These are phyloP conservation scores for Ctenochaetus hawaiiensis DNA, from an alignment of 2,797 vertebrate genomes.

Conservation along the genomic window DNA sequence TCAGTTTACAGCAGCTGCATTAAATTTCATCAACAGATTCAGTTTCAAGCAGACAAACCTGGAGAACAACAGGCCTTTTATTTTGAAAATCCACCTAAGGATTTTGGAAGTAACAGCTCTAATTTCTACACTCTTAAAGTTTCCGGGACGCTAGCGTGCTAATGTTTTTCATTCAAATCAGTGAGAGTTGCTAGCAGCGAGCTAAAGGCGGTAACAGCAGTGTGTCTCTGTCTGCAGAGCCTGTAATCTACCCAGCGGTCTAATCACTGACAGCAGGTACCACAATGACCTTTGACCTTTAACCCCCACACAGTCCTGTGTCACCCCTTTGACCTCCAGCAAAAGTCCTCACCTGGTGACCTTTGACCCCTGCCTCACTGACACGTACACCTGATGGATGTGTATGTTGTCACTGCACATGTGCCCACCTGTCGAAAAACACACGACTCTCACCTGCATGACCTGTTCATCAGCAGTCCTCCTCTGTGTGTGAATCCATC, in stretches of 20 bases:
- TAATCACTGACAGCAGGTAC: constrained; percentile 88
- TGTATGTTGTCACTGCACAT: constrained; percentile 41
- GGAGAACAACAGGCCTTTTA: too few species aligned
- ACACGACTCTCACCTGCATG: constrained; percentile 59
- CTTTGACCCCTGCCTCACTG: constrained; percentile 52
- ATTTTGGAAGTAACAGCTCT: too few species aligned
- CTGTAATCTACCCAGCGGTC: constrained; percentile 83
- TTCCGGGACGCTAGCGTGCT: constrained; percentile 4
- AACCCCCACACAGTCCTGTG: constrained; percentile 37
- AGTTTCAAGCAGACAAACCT: too few species aligned
- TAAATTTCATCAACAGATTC: too few species aligned
- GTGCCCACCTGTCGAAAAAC: constrained; percentile 14
- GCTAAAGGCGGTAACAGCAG: constrained; percentile 62
- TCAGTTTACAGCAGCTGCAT: too few species aligned
- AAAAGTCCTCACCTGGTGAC: constrained; percentile 69
- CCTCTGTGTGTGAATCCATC: constrained; percentile 11
- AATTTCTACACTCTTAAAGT: not conserved
- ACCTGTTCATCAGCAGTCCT: constrained; percentile 37
- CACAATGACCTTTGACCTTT: constrained; percentile 60
- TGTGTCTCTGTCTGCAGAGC: constrained; percentile 81
- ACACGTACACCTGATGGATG: constrained; percentile 49
- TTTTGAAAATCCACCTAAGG: too few species aligned
- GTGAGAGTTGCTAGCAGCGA: constrained; percentile 30
- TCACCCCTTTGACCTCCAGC: constrained; percentile 29
- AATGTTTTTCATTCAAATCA: constrained; percentile 17